Evolutionary conservation across 2,888 invertebrate genomes (phyloP).

Genomic region (Ceriagrion tenellum): DNA sequence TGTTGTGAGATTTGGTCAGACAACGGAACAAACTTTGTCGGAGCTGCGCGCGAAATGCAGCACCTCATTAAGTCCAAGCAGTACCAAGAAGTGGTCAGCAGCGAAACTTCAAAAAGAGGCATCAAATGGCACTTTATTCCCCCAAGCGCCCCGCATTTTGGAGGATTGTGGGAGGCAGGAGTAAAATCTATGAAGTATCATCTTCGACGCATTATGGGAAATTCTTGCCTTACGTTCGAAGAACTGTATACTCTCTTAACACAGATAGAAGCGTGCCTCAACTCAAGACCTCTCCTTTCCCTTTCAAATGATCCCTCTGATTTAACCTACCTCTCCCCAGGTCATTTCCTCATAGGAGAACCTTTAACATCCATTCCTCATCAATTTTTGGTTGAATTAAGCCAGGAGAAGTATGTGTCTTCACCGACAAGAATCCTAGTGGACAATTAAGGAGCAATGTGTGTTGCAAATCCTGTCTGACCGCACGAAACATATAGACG

Average conservation of each 20-base stretch:
- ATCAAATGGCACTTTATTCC: slow-evolving; percentile 61
- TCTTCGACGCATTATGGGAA: slow-evolving; percentile 72
- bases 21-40: too few species aligned
- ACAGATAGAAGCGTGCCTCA: slow-evolving; percentile 73
- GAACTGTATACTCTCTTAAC: slow-evolving; percentile 71
- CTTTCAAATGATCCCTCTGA: slow-evolving; percentile 73
- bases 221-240: slow-evolving; percentile 72
- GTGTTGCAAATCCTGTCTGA: too few species aligned
- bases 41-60: too few species aligned
- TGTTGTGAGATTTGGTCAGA: too few species aligned
- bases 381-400: too few species aligned
- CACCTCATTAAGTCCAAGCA: too few species aligned
- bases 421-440: too few species aligned
- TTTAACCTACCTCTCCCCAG: slow-evolving; percentile 73
- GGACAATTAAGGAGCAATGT: too few species aligned
- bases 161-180: slow-evolving; percentile 74
- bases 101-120: slow-evolving; percentile 72
- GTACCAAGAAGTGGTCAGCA: too few species aligned
- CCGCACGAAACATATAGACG: too few species aligned
- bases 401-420: too few species aligned
- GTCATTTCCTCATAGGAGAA: slow-evolving; percentile 73
- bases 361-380: too few species aligned
- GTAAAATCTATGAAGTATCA: slow-evolving; percentile 74
- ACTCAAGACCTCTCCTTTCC: slow-evolving; percentile 73
- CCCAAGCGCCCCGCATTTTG: slow-evolving; percentile 74